A percentile compares a stretch with the other conserved stretches of the same genome.
Evolutionary conservation across 2,888 invertebrate genomes (phyloP).

Genomic region (Stenolophus ochropezus): DNA sequence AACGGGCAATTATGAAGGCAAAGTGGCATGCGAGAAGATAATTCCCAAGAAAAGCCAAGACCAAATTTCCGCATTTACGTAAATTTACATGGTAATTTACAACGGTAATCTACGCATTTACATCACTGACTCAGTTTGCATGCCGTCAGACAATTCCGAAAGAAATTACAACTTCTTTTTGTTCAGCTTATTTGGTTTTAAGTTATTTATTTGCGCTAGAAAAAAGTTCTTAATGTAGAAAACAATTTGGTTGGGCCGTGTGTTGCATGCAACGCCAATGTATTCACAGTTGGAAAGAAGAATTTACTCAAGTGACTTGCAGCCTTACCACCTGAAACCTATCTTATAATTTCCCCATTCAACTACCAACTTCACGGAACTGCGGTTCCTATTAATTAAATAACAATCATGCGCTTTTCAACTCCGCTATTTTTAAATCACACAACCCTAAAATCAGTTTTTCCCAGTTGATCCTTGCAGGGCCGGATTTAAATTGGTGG

Average conservation of each 20-base stretch:
- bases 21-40: slow-evolving; percentile 38
- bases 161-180: slow-evolving; percentile 54
- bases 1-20: background rate
- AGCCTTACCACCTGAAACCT: background rate
- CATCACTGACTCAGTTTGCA: slow-evolving; percentile 49
- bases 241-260: slow-evolving; percentile 54
- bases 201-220: slow-evolving; percentile 55
- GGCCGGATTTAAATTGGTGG: no score
- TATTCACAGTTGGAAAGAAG: slow-evolving; percentile 46
- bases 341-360: slow-evolving; percentile 19
- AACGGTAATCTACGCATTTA: slow-evolving; percentile 49
- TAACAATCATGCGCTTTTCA: slow-evolving; percentile 7
- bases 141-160: slow-evolving; percentile 54
- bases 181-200: slow-evolving; percentile 53
- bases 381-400: slow-evolving; percentile 17
- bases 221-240: slow-evolving; percentile 55
- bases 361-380: background rate
- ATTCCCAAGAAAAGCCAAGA: slow-evolving; percentile 35
- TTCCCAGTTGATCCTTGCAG: no score
- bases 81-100: slow-evolving; percentile 48
- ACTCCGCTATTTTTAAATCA: background rate
- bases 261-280: slow-evolving; percentile 46
- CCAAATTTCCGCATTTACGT: slow-evolving; percentile 45
- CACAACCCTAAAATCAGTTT: no score
- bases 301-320: slow-evolving; percentile 25